Conservation (phyloP, 2,888 invertebrate species). For the Tricholauxania praeusta region DNA sequence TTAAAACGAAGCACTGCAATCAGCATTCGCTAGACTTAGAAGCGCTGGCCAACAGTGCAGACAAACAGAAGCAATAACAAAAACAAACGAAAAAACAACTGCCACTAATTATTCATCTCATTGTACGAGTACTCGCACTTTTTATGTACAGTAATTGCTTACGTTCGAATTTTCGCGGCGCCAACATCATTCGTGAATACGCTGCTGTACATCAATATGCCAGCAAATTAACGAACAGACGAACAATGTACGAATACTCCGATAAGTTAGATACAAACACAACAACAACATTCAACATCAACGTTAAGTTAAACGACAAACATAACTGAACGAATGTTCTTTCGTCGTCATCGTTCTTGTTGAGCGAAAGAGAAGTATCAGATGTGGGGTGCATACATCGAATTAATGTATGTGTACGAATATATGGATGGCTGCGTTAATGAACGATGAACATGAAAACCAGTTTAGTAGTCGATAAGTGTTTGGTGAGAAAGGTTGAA, state of each 20-base stretch:
- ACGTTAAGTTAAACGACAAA: neutral
- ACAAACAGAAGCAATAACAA: neutral
- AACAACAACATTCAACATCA: neutral
- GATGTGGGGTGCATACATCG: slow-evolving; percentile 17
- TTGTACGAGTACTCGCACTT: neutral
- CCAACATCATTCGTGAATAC: neutral
- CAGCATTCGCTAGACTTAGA: neutral
- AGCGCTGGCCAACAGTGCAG: neutral
- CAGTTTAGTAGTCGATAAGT: slow-evolving; percentile 33
- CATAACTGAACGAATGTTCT: slow-evolving; percentile 15
- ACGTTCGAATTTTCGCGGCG: neutral
- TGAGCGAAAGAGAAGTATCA: neutral
- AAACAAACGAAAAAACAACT: neutral
- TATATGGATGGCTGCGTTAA: slow-evolving; percentile 14
- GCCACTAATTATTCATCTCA: slow-evolving; percentile 23
- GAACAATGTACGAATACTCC: no score
- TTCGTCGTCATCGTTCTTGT: slow-evolving; percentile 23
- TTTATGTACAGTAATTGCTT: slow-evolving; percentile 1
- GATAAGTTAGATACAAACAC: no score
- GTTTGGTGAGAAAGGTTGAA: slow-evolving; percentile 21
- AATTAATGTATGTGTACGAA: slow-evolving; percentile 26
- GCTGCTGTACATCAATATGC: neutral
- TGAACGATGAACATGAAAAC: slow-evolving; percentile 27
- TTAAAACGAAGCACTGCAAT: no score
- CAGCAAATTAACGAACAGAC: no score